Percentiles rank a stretch among this genome's conserved stretches.
Conservation (phyloP, 2,797 vertebrate species). For the Rallus crepitans region DNA sequence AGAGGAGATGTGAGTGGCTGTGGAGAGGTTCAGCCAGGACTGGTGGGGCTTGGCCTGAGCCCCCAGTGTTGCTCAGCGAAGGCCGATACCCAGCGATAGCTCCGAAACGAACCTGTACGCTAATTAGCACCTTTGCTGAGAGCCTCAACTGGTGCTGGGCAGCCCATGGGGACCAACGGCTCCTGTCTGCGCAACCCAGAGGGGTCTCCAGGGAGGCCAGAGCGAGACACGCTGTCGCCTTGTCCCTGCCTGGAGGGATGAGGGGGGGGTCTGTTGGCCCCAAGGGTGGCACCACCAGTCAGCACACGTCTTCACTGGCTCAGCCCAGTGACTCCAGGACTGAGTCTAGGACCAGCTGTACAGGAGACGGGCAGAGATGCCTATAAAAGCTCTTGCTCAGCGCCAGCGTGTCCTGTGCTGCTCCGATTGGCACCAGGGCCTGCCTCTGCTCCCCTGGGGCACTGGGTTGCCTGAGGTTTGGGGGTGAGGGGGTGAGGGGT, state of each 20-base stretch:
- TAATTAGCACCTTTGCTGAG: neutral
- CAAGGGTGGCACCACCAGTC: neutral
- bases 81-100: rapidly evolving
- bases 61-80: neutral
- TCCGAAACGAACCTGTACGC: neutral
- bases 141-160: neutral
- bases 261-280: neutral
- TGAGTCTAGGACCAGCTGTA: neutral
- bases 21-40: neutral
- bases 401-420: neutral
- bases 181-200: neutral
- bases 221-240: neutral
- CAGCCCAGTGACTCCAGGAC: rapidly evolving
- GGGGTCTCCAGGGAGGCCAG: neutral
- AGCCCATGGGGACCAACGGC: neutral
- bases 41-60: rapidly evolving
- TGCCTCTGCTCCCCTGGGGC: neutral
- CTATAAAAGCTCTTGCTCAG: neutral
- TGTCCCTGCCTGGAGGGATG: neutral
- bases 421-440: rapidly evolving
- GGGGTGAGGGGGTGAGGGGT: neutral
- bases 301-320: neutral
- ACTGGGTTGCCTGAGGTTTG: rapidly evolving
- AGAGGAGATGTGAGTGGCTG: neutral
- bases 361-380: neutral